A percentile compares a stretch with the other conserved stretches of the same genome.
Evolutionary conservation across 2,888 invertebrate species (phyloP).

Genomic region (Platycnemis pennipes): DNA sequence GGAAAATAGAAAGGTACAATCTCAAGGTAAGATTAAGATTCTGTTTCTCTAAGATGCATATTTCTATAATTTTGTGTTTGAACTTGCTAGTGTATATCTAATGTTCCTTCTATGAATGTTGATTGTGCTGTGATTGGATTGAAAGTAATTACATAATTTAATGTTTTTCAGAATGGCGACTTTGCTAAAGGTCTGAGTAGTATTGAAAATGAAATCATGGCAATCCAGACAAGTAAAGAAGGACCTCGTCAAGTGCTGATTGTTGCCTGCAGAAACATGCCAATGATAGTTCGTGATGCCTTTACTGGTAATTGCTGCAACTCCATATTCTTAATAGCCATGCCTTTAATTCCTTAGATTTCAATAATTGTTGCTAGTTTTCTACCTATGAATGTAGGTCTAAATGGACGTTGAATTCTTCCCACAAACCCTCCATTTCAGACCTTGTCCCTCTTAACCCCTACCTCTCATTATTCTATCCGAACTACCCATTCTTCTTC

Average conservation of each 20-base stretch:
- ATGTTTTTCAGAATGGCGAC: background rate
- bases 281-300: slow-evolving; percentile 87
- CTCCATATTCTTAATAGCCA: background rate
- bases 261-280: slow-evolving; percentile 86
- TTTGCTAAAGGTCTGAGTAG: slow-evolving; percentile 80
- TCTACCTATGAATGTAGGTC: too few species aligned
- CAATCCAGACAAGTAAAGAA: slow-evolving; percentile 87
- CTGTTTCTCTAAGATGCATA: background rate
- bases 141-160: too few species aligned
- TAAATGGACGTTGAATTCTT: background rate
- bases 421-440: background rate
- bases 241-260: slow-evolving; percentile 86
- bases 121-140: too few species aligned
- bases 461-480: too few species aligned
- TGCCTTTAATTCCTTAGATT: background rate
- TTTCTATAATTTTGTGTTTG: too few species aligned
- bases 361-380: background rate
- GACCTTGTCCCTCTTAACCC: too few species aligned
- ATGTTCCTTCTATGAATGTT: too few species aligned
- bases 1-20: slow-evolving; percentile 86
- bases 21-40: slow-evolving; percentile 81
- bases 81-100: too few species aligned
- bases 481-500: too few species aligned
- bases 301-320: slow-evolving; percentile 79
- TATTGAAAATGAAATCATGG: slow-evolving; percentile 85